phyloP scores from a whole-genome alignment of 2,797 vertebrate genomes.

The Neolamprologus multifasciatus region DNA sequence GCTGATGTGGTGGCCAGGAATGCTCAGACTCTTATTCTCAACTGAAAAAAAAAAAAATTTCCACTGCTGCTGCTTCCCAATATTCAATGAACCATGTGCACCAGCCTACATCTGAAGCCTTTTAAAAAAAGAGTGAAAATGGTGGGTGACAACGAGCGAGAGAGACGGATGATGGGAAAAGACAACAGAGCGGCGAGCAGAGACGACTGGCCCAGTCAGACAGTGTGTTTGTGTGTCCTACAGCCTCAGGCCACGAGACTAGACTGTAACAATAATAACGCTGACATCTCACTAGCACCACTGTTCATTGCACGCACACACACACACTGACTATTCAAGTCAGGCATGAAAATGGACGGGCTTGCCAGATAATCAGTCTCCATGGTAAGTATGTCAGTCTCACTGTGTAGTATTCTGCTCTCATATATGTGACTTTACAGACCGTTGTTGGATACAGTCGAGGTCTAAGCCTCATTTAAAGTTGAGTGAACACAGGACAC shows the following conservation, averaged over 20 bases:
- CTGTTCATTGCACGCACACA: conserved; percentile 23
- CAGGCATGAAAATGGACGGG: conserved; percentile 49
- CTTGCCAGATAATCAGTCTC: conserved; percentile 20
- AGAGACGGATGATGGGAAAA: conserved; percentile 51
- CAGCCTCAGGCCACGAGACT: conserved; percentile 66
- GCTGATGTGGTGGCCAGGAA: conserved; percentile 6
- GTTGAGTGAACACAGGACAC: not conserved
- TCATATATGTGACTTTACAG: not conserved
- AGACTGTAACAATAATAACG: conserved; percentile 70
- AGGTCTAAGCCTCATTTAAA: not conserved
- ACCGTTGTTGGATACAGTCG: not conserved
- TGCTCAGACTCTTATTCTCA: not conserved
- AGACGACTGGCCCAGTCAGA: conserved; percentile 55
- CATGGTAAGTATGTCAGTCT: conserved; percentile 31
- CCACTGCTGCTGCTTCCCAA: not conserved
- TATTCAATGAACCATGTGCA: conserved; percentile 37
- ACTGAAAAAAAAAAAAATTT: fast-evolving
- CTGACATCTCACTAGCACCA: conserved; percentile 60
- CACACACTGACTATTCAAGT: conserved; percentile 15
- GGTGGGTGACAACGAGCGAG: conserved; percentile 9
- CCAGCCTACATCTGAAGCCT: not conserved
- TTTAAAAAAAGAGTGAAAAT: conserved; percentile 35
- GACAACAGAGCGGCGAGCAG: conserved; percentile 42
- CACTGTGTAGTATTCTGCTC: not conserved
- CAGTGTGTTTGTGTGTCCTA: conserved; percentile 69